These are phyloP conservation scores for Himalopsyche anomala DNA, from an alignment of 2,888 invertebrate species.

Conservation along the genomic window DNA sequence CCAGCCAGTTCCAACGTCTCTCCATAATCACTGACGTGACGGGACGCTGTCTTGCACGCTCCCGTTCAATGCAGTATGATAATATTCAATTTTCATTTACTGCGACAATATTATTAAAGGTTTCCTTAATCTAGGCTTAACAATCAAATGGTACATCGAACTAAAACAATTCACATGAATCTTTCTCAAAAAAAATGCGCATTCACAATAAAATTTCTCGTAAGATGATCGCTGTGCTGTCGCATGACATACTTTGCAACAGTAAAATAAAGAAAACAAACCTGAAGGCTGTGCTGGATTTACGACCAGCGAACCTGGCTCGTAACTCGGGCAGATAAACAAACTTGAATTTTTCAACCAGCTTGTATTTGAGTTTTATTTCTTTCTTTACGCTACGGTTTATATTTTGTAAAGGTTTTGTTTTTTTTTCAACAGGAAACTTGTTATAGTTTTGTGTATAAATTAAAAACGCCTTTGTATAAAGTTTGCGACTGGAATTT, in stretches of 20 bases:
- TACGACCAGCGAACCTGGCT: constrained; percentile 34
- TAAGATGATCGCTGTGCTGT: not conserved
- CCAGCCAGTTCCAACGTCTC: too few relatives aligned
- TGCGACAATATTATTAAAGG: too few relatives aligned
- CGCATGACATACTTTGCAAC: not conserved
- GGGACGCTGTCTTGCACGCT: too few relatives aligned
- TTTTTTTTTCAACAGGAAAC: not conserved
- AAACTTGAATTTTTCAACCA: constrained; percentile 20
- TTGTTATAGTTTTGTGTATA: constrained; percentile 16
- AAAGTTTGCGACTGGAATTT: not conserved
- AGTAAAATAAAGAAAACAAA: not conserved
- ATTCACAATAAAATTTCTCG: not conserved
- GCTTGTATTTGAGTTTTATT: constrained; percentile 21
- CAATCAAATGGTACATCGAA: too few relatives aligned
- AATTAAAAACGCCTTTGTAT: constrained; percentile 8
- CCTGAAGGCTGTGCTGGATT: not conserved
- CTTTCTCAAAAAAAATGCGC: too few relatives aligned
- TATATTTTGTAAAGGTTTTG: not conserved
- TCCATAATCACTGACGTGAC: too few relatives aligned
- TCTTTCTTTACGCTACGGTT: constrained; percentile 9
- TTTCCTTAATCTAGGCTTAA: too few relatives aligned
- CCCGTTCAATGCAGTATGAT: too few relatives aligned
- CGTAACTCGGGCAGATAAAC: constrained; percentile 9
- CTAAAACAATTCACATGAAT: too few relatives aligned
- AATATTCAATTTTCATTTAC: too few relatives aligned